Evolutionary conservation across 2,113 vertebrate species (phyloP).

Genomic region (Gnathonemus longibarbis): DNA sequence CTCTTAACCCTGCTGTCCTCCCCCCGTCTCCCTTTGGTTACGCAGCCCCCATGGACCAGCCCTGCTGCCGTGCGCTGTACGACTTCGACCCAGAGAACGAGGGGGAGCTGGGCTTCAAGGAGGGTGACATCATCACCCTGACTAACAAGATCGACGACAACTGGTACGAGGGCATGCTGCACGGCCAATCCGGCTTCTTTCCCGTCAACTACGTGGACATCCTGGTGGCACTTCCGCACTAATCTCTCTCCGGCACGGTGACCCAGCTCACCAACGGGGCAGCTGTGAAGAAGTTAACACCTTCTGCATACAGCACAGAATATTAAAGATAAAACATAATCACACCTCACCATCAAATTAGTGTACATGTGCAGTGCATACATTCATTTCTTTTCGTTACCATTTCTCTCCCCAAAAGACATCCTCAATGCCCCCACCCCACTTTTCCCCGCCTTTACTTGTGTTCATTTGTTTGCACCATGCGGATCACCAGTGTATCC

Average conservation of each 20-base stretch:
- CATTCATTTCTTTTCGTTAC: background rate
- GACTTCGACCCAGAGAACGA: constrained; percentile 98
- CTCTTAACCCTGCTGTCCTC: background rate
- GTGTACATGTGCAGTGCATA: constrained; percentile 16
- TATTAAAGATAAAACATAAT: constrained; percentile 27
- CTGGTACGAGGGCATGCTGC: constrained; percentile 96
- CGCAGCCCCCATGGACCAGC: constrained; percentile 84
- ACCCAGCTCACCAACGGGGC: background rate
- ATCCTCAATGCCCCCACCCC: background rate
- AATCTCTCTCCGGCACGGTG: constrained; percentile 44
- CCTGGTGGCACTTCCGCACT: constrained; percentile 89
- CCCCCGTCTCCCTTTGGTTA: background rate
- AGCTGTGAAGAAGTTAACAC: constrained; percentile 15
- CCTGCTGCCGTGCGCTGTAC: constrained; percentile 89
- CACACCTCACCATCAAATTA: constrained; percentile 12
- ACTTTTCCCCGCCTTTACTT: background rate
- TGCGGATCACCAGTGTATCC: background rate
- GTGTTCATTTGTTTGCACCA: background rate
- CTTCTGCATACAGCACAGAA: constrained; percentile 5
- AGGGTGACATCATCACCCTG: constrained; percentile 93
- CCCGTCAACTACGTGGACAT: constrained; percentile 98
- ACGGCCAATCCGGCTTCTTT: constrained; percentile 96
- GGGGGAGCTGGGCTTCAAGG: constrained; percentile 95
- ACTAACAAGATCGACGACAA: constrained; percentile 98
- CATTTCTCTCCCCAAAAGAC: background rate